Evolutionary conservation across 2,113 vertebrate species (phyloP), one percentile per base, ranked within the genome.

Genomic region (Cephalopholis sonnerati): DNA sequence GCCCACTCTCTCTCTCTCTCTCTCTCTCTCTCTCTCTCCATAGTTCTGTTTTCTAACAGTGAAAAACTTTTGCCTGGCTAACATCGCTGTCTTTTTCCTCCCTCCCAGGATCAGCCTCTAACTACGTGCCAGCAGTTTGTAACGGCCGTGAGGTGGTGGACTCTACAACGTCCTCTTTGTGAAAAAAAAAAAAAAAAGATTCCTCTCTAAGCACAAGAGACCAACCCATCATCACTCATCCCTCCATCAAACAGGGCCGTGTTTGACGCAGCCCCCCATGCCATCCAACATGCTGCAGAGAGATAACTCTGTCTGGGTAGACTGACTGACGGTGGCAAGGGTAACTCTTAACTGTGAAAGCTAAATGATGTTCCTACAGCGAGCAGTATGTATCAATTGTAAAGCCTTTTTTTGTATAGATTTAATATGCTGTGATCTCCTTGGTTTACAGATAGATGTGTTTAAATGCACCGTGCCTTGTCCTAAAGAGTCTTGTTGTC

Each of bases 141-240:
- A 99, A 99, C 0, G 98, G 98, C 53, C 97, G 97, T 0, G 98
- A 99, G 91, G 97, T 99, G 90, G 96, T 99, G 85, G 98, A 99
- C 91, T 99, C 98, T 3, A 99, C 97, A 0, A 99, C 98, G 0
- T 99, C 98, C 0, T 99, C 98, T 55, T 95, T 99, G 92, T 99
- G 96, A 98, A 89, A 65, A 29, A 65, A 6, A 15, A 98, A 92
- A 72, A 24, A 75, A 89, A 58, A 36, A 68, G 6, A 16, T 58
- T 75, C 76, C 80, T 77, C 69, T 82, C 15, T 48, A 76, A 91
- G 77, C 87, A 85, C 86, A 89, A 72, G 75, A 68, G 41, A 80
- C 84, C 80, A n/a, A 65, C 44, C 50, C 54, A 15, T 74, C 70
- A 79, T 89, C 68, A 25, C 39, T 78, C 89, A 57, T 65, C 68